These are phyloP conservation scores for Agrochola macilenta DNA, from an alignment of 2,888 invertebrate genomes.

Conservation along the genomic window DNA sequence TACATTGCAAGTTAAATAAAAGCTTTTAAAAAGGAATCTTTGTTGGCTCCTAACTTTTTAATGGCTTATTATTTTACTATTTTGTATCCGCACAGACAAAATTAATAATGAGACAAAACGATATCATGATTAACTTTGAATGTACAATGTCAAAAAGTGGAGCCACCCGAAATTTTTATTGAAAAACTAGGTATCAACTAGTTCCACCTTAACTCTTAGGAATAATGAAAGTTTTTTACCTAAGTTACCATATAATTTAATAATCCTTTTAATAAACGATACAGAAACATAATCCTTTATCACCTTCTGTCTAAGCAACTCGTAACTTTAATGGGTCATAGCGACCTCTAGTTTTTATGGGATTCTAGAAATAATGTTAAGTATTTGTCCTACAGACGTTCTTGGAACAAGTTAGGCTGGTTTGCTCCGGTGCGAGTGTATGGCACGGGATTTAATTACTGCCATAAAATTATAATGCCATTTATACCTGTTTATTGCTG, in stretches of 20 bases:
- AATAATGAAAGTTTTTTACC: neutral
- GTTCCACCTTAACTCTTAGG: neutral
- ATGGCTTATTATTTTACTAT: no score
- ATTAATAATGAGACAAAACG: no score
- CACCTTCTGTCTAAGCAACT: constrained; percentile 35
- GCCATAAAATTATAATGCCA: constrained; percentile 42
- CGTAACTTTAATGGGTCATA: constrained; percentile 52
- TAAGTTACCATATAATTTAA: neutral
- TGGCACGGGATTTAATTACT: constrained; percentile 54
- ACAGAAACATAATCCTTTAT: constrained; percentile 24
- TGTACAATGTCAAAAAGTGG: no score
- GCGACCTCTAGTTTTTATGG: constrained; percentile 71
- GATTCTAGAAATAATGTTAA: constrained; percentile 68
- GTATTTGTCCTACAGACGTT: constrained; percentile 74
- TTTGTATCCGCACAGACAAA: no score
- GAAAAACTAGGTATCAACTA: no score
- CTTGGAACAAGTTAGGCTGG: constrained; percentile 66
- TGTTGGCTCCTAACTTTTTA: no score
- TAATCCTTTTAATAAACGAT: no score
- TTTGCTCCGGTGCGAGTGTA: constrained; percentile 44
- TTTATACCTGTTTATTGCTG: constrained; percentile 21
- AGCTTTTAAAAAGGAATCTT: no score
- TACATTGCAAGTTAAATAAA: no score
- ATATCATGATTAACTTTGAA: no score
- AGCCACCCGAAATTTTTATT: no score